Evolutionary conservation across 37 sponge, comb jelly and placozoan species (phyloP), one percentile per base, ranked within the genome.

Genomic region (Beroe ovata): DNA sequence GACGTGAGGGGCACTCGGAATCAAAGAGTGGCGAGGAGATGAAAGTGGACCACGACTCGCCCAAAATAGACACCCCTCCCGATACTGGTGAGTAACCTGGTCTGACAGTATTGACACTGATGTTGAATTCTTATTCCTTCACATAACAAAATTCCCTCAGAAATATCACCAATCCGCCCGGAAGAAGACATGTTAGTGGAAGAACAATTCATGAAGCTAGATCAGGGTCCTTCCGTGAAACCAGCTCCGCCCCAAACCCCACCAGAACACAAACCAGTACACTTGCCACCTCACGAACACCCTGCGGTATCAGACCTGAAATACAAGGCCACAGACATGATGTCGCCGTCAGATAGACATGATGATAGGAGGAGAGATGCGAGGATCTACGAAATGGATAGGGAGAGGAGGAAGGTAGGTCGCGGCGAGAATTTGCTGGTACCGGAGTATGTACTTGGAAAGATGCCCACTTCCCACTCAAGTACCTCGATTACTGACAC

Each of bases 321-420:
- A 16, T 66, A 66, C 69, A 66, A 66, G 69, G 35, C 34, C 35
- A 4, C 69, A 18, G 69, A 66, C 25, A 2, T 66, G 69, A 26
- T 66, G 69, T 66, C 69, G 11, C 69, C 69, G 2, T 26, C 69
- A 8, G 69, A 66, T 16, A 25, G 69, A 66, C 69, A 66, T 16
- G 69, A 66, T 18, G 69, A 66, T 1, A 25, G 69, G 4, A 34
- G 69, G 18, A 66, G 69, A 37, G 69, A 66, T 37, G 69, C 69
- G 1, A 29, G 69, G 34, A 34, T 66, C 69, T 66, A 66, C 69
- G 69, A 66, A 37, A 66, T 66, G 69, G 69, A 66, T 37, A 25
- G 69, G 69, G 69, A 66, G 16, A 66, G 69, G 30, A 66, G 69
- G 16, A 66, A 66, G 69, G 69, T 66, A 1, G 19, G 69, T 66